Conservation (phyloP, 1,140 invertebrate genomes). For the Lineus longissimus region DNA sequence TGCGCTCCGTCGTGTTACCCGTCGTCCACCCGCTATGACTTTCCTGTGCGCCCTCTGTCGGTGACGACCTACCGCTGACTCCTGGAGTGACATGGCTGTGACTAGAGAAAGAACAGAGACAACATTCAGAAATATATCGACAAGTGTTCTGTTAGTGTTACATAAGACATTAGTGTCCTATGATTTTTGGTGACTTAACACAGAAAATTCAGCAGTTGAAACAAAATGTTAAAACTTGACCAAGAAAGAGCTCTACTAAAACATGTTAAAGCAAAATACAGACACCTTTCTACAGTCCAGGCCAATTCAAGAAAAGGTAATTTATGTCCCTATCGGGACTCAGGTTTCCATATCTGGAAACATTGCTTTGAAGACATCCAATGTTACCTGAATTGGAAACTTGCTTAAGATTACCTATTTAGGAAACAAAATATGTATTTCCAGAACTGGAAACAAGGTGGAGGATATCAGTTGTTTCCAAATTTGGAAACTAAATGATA, state of each 20-base stretch:
- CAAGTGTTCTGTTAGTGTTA: not conserved
- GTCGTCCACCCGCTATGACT: constrained; percentile 4
- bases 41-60: constrained; percentile 21
- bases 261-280: not conserved
- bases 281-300: no score
- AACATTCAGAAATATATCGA: no score
- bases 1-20: constrained; percentile 7
- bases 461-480: no score
- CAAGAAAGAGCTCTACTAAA: not conserved
- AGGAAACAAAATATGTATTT: no score
- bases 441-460: no score
- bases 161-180: not conserved
- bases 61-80: constrained; percentile 33
- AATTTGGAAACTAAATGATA: no score
- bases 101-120: not conserved
- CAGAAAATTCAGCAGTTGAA: not conserved
- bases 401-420: no score
- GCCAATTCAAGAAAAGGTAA: no score
- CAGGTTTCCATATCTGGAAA: no score
- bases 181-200: not conserved
- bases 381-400: no score
- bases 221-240: not conserved
- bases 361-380: no score
- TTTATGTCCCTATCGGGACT: no score
- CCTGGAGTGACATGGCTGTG: constrained; percentile 20